These are phyloP conservation scores for Atractosteus spatula DNA, from an alignment of 2,113 vertebrate species.

Conservation along the genomic window DNA sequence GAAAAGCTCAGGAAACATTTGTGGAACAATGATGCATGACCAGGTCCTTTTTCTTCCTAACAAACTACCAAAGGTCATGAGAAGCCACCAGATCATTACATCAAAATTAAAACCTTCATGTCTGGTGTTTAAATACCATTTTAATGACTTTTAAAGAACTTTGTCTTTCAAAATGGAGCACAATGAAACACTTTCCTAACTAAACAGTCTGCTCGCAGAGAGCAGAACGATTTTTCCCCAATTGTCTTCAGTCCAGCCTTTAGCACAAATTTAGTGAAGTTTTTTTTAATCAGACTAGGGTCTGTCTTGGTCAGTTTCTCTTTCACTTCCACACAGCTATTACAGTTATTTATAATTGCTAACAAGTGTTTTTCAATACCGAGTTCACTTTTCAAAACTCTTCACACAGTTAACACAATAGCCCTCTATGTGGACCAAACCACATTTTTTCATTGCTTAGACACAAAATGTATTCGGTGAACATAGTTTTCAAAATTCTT, in stretches of 20 bases:
- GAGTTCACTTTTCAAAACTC: too few species aligned
- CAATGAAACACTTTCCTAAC: not conserved
- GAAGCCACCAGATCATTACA: slow-evolving; percentile 17
- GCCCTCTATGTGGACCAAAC: too few species aligned
- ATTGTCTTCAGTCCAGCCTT: not conserved
- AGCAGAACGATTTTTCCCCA: not conserved
- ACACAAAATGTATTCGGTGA: too few species aligned
- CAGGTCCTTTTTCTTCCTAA: slow-evolving; percentile 36
- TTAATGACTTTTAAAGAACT: slow-evolving; percentile 4
- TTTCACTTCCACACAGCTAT: too few species aligned
- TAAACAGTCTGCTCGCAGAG: not conserved
- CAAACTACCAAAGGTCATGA: slow-evolving; percentile 28
- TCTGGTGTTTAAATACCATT: not conserved
- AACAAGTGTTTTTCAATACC: too few species aligned
- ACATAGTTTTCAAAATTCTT: too few species aligned
- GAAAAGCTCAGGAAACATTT: too few species aligned
- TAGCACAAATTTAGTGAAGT: not conserved
- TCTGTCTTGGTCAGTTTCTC: too few species aligned
- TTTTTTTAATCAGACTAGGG: not conserved
- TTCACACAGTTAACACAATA: too few species aligned
- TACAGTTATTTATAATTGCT: too few species aligned
- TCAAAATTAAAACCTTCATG: slow-evolving; percentile 7
- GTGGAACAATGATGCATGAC: slow-evolving; percentile 41
- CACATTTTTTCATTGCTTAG: too few species aligned
- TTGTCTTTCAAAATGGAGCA: not conserved